Percentiles rank a stretch among this genome's conserved stretches.
phyloP scores from a whole-genome alignment of 2,113 vertebrate species.

The Ovis canadensis region DNA sequence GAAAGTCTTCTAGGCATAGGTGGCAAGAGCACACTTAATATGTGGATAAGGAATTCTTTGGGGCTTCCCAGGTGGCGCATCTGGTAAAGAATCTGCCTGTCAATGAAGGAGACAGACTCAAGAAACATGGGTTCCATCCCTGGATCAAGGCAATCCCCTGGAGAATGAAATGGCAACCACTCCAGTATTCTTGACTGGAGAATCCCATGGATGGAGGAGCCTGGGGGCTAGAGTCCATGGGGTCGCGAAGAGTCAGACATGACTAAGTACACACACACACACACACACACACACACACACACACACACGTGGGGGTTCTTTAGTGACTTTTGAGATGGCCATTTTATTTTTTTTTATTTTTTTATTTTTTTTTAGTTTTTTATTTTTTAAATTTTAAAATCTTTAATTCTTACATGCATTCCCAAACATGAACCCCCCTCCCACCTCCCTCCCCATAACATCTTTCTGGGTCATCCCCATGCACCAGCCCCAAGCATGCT shows the following conservation, averaged over 20 bases:
- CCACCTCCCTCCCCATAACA: too few species aligned
- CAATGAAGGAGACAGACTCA: not conserved
- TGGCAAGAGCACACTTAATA: not conserved
- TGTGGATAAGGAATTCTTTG: not conserved
- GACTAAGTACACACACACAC: not conserved
- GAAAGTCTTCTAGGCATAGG: not conserved
- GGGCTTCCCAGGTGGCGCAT: not conserved
- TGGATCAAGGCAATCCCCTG: not conserved
- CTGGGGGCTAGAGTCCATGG: not conserved
- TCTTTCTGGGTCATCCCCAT: too few species aligned
- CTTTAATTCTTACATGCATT: too few species aligned
- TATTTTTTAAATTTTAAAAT: too few species aligned
- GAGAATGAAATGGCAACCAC: not conserved
- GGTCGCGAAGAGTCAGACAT: accelerated
- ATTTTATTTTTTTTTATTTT: too few species aligned
- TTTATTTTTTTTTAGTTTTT: too few species aligned
- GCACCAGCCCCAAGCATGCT: too few species aligned
- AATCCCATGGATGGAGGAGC: not conserved
- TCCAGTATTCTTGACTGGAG: not conserved
- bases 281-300: not conserved
- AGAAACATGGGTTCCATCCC: not conserved
- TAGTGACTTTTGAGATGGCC: not conserved
- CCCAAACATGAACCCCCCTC: too few species aligned
- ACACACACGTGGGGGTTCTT: not conserved
- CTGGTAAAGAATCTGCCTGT: not conserved